These are phyloP conservation scores for Enteromius paludinosus DNA, from an alignment of 2,797 vertebrate species.

Conservation along the genomic window DNA sequence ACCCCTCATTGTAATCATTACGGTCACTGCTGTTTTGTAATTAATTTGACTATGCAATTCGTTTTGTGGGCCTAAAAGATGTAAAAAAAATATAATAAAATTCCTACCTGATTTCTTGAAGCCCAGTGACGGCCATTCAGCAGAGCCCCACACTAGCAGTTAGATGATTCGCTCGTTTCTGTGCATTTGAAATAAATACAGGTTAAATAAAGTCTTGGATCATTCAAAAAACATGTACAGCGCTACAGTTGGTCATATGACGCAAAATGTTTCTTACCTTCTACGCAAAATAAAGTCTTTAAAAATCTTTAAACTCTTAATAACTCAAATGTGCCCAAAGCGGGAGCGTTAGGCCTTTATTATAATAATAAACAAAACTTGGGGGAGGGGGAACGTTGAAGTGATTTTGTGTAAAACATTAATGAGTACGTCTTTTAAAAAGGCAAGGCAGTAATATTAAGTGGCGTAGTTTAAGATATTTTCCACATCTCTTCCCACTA, in stretches of 20 bases:
- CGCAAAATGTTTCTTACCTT: background rate
- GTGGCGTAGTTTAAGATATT: slow-evolving; percentile 68
- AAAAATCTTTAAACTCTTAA: background rate
- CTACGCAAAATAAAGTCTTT: background rate
- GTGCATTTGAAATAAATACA: background rate
- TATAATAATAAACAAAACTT: background rate
- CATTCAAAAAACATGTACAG: background rate
- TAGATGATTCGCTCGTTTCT: background rate
- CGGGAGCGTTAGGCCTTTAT: background rate
- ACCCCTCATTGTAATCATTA: slow-evolving; percentile 86
- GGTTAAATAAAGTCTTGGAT: background rate
- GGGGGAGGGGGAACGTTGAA: background rate
- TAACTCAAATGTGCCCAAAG: background rate
- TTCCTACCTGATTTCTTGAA: background rate
- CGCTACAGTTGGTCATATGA: background rate
- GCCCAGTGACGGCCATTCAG: background rate
- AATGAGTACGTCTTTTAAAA: slow-evolving; percentile 53
- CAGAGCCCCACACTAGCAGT: background rate
- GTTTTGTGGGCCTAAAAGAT: background rate
- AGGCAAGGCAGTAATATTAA: slow-evolving; percentile 57
- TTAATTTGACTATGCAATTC: slow-evolving; percentile 11
- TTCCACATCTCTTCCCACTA: slow-evolving; percentile 80
- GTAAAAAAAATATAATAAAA: background rate
- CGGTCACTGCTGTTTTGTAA: slow-evolving; percentile 49
- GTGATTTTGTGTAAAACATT: slow-evolving; percentile 28